Evolutionary conservation across 2,797 vertebrate species (phyloP).

Genomic region (Cynopterus sphinx): DNA sequence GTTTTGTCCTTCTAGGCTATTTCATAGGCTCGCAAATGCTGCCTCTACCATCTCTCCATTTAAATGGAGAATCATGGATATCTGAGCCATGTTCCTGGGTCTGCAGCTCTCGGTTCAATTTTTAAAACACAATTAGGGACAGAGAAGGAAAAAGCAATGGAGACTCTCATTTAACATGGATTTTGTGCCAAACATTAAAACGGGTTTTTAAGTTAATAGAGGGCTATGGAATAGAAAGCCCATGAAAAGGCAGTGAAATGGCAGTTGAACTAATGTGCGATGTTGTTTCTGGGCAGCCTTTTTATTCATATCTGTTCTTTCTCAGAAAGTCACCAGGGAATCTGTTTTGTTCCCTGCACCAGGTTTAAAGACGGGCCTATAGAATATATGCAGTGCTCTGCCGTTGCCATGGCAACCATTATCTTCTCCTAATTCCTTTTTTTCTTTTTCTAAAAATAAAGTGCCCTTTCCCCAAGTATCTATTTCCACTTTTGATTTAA

Average conservation of each 20-base stretch:
- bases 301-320: conserved; percentile 61
- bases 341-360: background rate
- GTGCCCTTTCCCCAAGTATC: conserved; percentile 71
- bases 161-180: conserved; percentile 19
- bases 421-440: conserved; percentile 74
- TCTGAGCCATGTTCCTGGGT: background rate
- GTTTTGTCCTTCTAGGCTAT: background rate
- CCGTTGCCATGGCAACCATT: conserved; percentile 66
- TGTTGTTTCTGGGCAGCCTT: conserved; percentile 52
- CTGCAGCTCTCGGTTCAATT: background rate
- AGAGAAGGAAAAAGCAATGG: background rate
- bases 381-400: background rate
- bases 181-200: conserved; percentile 26
- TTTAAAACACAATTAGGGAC: background rate
- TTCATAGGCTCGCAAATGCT: background rate
- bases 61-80: background rate
- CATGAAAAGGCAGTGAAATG: conserved; percentile 26
- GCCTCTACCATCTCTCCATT: background rate
- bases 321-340: conserved; percentile 58
- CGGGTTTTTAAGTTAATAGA: conserved; percentile 5
- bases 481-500: conserved; percentile 60
- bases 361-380: conserved; percentile 41
- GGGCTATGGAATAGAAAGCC: background rate
- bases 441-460: conserved; percentile 77
- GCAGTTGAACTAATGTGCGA: conserved; percentile 17